Evolutionary conservation across 2,797 vertebrate species (phyloP), one percentile per base, ranked within the genome.

Genomic region (Poecilia velifera): DNA sequence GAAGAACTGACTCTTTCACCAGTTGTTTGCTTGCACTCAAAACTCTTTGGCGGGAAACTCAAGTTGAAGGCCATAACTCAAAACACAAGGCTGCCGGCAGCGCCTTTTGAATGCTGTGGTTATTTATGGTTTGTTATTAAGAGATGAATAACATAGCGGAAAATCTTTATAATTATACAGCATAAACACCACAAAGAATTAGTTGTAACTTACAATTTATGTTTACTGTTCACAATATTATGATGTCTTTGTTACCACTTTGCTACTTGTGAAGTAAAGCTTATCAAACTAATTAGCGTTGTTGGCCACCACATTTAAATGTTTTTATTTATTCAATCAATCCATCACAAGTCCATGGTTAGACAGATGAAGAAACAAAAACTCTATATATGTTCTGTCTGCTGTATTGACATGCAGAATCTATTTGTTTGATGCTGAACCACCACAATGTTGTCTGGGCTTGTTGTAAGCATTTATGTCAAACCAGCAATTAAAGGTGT

Each of bases 381-480:
- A 3, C 34, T 22, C 3, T 16, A 4, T 5, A 41, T 25, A 68
- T 28, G 1, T 72, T 28, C 39, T 46, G 12, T 72, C 12, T 28
- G 1, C 12, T 28, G 12, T 41, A 12, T 46, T 72, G 68, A 72
- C 68, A 13, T 0, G 1, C 66, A 6, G 14, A 45, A 41, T 43
- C 41, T 68, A 68, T 68, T 70, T 66, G 1, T 13, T 14, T 70
- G 39, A 16, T 45, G 43, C 20, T 71, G 45, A 71, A 45, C 43
- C 25, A 16, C 46, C 41, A 72, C 14, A 5, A 45, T 18, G 43
- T 14, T 72, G 43, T 18, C 41, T 72, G 68, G 43, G 41, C 13
- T 46, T 72, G 43, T 45, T 28, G 28, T 13, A 71, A 71, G n/a
- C 68, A 71, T 68, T 68, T 25, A 68, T 71, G 41, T 45, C 41